Evolutionary conservation across 2,797 vertebrate species (phyloP), one percentile per base, ranked within the genome.

Genomic region (Atherinosoma microstoma): DNA sequence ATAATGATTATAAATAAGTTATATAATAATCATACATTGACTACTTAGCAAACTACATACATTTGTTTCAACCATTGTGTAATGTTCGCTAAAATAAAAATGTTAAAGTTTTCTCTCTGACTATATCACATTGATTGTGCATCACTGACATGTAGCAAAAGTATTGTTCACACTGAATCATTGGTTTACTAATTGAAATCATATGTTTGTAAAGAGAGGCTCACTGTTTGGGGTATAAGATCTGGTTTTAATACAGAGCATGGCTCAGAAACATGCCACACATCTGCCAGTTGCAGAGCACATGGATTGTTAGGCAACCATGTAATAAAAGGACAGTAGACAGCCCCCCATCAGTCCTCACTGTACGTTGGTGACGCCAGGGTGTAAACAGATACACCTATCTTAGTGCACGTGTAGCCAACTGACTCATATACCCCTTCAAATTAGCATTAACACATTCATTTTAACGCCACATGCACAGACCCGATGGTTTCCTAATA

Each of bases 381-480:
- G 60, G 67, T 88, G 89, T 93, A 92, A 92, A 92, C 57, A 75
- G 79, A 82, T 62, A 67, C 79, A 76, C 75, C 73, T 67, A 66
- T 67, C 70, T 76, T 79, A 75, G 60, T 80, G 75, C 92, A 91
- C 89, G 91, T 93, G 93, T 84, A 83, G 67, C 70, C 49, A 57
- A 34, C 66, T 80, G 67, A 69, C 71, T 70, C 80, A 80, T 76
- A 27, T 47, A 67, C 56, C 67, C 75, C 12, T 6, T 15, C 12
- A 16, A 54, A 24, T 29, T 12, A 7, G 0, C 15, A 27, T 13
- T 54, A 12, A 15, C 53, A 12, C 10, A 24, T 1, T 27, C 53
- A 24, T 56, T 30, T 56, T 85, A 86, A 85, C 57, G 80, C 73
- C 54, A 70, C 69, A 47, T 82, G 60, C 67, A 42, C 22, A 20